phyloP scores from a whole-genome alignment of 2,888 invertebrate genomes.

The Eremobia ochroleuca region DNA sequence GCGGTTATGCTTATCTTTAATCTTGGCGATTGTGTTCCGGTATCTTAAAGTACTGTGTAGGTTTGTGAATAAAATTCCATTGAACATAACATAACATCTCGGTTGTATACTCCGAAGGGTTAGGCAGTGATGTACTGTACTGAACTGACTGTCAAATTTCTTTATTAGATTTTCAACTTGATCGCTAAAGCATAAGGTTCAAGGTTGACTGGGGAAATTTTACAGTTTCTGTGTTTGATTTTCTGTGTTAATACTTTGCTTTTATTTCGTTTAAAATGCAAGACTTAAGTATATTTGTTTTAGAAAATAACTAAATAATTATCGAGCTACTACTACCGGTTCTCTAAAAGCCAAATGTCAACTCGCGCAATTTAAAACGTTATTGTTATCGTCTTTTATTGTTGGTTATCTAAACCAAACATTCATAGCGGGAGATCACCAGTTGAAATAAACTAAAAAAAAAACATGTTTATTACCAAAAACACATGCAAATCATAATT shows the following conservation, averaged over 20 bases:
- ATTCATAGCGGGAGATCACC: constrained; percentile 42
- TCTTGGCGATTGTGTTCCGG: constrained; percentile 46
- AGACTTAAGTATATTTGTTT: not conserved
- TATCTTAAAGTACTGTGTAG: constrained; percentile 12
- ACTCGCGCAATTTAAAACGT: constrained; percentile 18
- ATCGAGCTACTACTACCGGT: not conserved
- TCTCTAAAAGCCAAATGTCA: constrained; percentile 38
- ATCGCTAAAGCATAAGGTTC: too few species aligned
- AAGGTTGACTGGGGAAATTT: too few species aligned
- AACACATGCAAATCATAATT: constrained; percentile 60
- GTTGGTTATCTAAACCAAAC: constrained; percentile 21
- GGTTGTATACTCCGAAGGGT: not conserved
- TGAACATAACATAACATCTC: not conserved
- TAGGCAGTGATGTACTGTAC: too few species aligned
- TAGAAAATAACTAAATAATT: constrained; percentile 17
- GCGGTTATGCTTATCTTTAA: constrained; percentile 42
- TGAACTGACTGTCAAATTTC: too few species aligned
- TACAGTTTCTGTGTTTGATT: too few species aligned
- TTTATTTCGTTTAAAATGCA: not conserved
- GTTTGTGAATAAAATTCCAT: constrained; percentile 1
- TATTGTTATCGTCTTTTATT: constrained; percentile 31
- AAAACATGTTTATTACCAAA: constrained; percentile 36
- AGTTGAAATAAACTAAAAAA: constrained; percentile 6
- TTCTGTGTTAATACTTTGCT: not conserved
- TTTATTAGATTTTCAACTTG: too few species aligned